Conservation (phyloP, 2,797 vertebrate species). For the Agapornis canus region DNA sequence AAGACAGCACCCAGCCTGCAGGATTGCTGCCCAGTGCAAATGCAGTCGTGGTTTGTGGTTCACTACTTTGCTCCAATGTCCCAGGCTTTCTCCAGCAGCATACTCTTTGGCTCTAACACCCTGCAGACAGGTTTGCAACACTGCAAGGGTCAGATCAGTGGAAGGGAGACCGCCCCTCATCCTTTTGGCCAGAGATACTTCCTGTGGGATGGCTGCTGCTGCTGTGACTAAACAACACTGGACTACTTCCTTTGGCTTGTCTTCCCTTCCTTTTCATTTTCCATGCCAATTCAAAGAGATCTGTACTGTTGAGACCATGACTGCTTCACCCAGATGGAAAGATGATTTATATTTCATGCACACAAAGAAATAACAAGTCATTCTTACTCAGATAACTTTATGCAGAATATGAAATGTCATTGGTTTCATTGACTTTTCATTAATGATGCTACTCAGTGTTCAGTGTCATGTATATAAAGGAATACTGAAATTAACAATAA, state of each 20-base stretch:
- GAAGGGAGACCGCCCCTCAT: background rate
- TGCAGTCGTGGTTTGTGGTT: background rate
- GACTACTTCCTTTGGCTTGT: conserved; percentile 45
- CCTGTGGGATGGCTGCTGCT: conserved; percentile 17
- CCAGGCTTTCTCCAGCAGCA: background rate
- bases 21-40: background rate
- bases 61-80: background rate
- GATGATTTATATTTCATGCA: background rate
- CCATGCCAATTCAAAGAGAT: conserved; percentile 28
- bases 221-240: background rate
- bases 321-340: conserved; percentile 29
- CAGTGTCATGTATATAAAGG: background rate
- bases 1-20: background rate
- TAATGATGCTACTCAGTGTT: background rate
- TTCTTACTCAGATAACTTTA: background rate
- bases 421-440: background rate
- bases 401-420: background rate
- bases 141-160: background rate
- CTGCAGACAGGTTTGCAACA: background rate
- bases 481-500: background rate
- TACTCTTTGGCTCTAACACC: background rate
- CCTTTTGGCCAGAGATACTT: conserved; percentile 23
- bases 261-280: conserved; percentile 29
- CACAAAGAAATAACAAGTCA: background rate
- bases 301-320: background rate